Evolutionary conservation across 2,797 vertebrate genomes (phyloP).

Genomic region (Sphenodon punctatus): DNA sequence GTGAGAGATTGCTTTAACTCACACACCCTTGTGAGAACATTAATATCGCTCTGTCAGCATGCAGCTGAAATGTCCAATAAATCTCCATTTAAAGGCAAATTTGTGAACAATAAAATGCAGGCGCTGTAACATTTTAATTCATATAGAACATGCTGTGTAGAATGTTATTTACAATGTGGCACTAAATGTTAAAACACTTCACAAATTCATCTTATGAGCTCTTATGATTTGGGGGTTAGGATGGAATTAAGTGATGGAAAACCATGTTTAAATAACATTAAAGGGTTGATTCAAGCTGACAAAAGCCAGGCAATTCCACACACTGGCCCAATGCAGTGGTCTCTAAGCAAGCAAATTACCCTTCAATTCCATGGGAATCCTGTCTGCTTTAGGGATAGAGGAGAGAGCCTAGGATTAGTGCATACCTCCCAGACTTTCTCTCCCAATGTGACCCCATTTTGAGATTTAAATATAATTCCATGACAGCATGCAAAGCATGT

Average conservation of each 20-base stretch:
- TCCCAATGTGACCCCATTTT: too few relatives aligned
- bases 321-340: not conserved
- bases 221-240: not conserved
- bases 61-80: slow-evolving; percentile 46
- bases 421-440: too few relatives aligned
- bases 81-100: slow-evolving; percentile 57
- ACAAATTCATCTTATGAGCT: not conserved
- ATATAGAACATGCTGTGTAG: not conserved
- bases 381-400: not conserved
- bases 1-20: slow-evolving; percentile 57
- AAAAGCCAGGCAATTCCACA: not conserved
- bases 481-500: too few relatives aligned
- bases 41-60: slow-evolving; percentile 43
- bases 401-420: not conserved
- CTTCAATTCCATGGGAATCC: not conserved
- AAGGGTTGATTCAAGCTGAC: not conserved
- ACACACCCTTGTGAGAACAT: slow-evolving; percentile 26
- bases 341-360: not conserved
- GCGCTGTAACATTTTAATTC: slow-evolving; percentile 45
- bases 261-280: not conserved
- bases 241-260: slow-evolving; percentile 32
- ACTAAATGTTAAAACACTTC: slow-evolving; percentile 17
- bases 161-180: slow-evolving; percentile 22
- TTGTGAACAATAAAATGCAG: slow-evolving; percentile 53
- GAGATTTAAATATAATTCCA: too few relatives aligned